Evolutionary conservation across 2,888 invertebrate species (phyloP).

Genomic region (Drosophila rellima): DNA sequence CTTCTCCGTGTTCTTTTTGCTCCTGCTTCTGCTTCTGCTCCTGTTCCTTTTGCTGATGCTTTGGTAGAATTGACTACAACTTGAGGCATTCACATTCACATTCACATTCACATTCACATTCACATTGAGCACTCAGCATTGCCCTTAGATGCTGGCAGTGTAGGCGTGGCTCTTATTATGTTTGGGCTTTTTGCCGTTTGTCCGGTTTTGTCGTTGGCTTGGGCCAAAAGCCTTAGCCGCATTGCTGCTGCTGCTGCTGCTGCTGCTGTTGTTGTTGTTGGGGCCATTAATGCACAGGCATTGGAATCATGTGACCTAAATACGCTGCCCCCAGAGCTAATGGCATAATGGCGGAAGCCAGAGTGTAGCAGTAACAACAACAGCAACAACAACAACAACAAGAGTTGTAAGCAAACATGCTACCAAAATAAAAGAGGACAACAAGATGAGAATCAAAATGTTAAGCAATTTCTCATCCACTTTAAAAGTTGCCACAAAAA

Average conservation of each 20-base stretch:
- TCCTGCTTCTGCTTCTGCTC: slow-evolving; percentile 13
- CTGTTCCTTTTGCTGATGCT: slow-evolving; percentile 36
- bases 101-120: slow-evolving; percentile 7
- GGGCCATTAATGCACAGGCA: slow-evolving; percentile 67
- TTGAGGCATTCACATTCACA: slow-evolving; percentile 57
- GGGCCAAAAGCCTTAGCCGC: slow-evolving; percentile 35
- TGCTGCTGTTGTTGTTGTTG: slow-evolving; percentile 15
- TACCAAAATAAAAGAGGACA: slow-evolving; percentile 36
- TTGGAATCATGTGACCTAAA: slow-evolving; percentile 77
- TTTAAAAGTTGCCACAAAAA: slow-evolving; percentile 78
- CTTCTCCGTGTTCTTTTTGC: neutral
- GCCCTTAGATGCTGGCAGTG: slow-evolving; percentile 13
- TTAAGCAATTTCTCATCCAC: slow-evolving; percentile 61
- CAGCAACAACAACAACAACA: slow-evolving; percentile 29
- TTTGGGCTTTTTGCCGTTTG: slow-evolving; percentile 65
- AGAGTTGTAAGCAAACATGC: slow-evolving; percentile 62
- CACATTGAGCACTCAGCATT: slow-evolving; percentile 14
- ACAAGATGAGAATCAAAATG: slow-evolving; percentile 23
- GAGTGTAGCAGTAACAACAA: slow-evolving; percentile 40
- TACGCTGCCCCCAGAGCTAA: slow-evolving; percentile 67
- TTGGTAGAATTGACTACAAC: slow-evolving; percentile 63
- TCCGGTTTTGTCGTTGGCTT: slow-evolving; percentile 50
- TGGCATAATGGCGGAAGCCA: slow-evolving; percentile 75
- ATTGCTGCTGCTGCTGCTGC: slow-evolving; percentile 39
- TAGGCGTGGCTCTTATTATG: slow-evolving; percentile 59